phyloP scores from a whole-genome alignment of 2,888 invertebrate genomes.

The Blastobasis adustella region DNA sequence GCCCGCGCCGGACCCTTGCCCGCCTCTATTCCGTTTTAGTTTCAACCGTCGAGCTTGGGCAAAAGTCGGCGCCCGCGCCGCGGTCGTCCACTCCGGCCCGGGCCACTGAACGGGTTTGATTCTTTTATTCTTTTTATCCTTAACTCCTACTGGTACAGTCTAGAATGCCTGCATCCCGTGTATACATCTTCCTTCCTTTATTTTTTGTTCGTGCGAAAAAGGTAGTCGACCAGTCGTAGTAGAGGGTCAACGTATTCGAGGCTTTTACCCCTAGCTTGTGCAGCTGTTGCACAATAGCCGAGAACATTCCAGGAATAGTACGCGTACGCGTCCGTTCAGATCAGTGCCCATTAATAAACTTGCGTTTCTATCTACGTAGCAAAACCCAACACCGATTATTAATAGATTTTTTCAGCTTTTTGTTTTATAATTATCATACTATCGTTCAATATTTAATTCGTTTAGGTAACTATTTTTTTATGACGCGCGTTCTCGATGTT shows the following conservation, averaged over 20 bases:
- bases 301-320: constrained; percentile 50
- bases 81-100: constrained; percentile 40
- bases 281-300: constrained; percentile 70
- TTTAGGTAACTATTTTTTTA: no score
- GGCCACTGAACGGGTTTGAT: constrained; percentile 56
- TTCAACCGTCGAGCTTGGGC: constrained; percentile 31
- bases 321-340: no score
- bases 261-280: constrained; percentile 54
- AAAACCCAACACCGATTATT: no score
- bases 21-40: constrained; percentile 39
- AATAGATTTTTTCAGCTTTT: no score
- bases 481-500: no score
- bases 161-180: constrained; percentile 56
- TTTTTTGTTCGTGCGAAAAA: constrained; percentile 62
- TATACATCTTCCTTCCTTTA: constrained; percentile 58
- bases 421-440: no score
- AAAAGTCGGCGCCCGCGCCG: constrained; percentile 32
- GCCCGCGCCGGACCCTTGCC: constrained; percentile 31
- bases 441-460: no score
- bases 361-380: constrained; percentile 4
- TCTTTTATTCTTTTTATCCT: constrained; percentile 49
- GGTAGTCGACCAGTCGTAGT: constrained; percentile 53
- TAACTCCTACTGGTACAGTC: constrained; percentile 38
- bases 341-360: background rate
- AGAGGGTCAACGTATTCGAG: constrained; percentile 60